Evolutionary conservation across 2,888 invertebrate species (phyloP), one percentile per base, ranked within the genome.

Genomic region (Mythimna ferrago): DNA sequence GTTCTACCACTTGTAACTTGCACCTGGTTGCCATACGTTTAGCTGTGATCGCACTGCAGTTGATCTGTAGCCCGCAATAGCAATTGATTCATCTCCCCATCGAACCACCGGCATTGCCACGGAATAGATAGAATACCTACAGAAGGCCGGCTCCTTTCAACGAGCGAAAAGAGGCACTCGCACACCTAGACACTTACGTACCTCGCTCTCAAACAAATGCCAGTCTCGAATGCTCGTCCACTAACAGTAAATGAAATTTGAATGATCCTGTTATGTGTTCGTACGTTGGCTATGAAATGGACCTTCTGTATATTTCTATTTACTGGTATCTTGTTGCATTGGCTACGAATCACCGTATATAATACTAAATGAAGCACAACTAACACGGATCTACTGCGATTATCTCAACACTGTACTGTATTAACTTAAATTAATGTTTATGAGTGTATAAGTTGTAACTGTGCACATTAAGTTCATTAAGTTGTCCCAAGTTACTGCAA

Each of bases 61-160:
- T 82, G 82, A 76, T 80, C 76, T 84, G 78, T 73, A 61, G 75
- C 67, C 57, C 62, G 80, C 79, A 78, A 67, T 71, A 74, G 70
- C 77, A 70, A 84, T 80, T 84, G 83, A 83, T 84, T 83, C 86
- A 79, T 73, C 77, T 72, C 44, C 41, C 9, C 51, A 41, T 38
- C 61, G 63, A 66, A 61, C 66, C 35, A 57, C 62, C 26, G 10
- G 60, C 48, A 21, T n/a, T 19, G n/a, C 35, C 63, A 48, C 38
- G 16, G 2, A 44, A 38, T 21, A 19, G 2, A 41, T 26, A 21
- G 2, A 0, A 16, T n/a, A 32, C 32, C 5, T 32, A 6, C 21
- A 76, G 74, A 62, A 69, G 32, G 14, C 32, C 2, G 7, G 4
- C 19, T 61, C n/a, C 7, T 7, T 11, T 54, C 11, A 10, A 32